Evolutionary conservation across 2,888 invertebrate genomes (phyloP), one percentile per base, ranked within the genome.

Genomic region (Melipona beecheii): DNA sequence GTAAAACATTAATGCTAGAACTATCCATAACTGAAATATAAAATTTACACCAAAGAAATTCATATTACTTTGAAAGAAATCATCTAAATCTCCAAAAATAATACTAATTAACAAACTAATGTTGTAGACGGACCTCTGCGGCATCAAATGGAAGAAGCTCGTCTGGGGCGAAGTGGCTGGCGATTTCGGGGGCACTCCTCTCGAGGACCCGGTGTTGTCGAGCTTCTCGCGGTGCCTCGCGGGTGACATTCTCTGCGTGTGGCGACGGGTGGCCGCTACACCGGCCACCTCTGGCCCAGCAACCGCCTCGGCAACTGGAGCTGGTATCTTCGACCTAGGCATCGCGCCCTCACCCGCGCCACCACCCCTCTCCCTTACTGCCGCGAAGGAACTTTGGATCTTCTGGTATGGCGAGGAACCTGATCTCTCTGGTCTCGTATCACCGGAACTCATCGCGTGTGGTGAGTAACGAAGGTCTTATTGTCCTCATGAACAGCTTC

Each of bases 361-460:
- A 93, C 97, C 97, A 93, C 97, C 98, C 89, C 96, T 98, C 92
- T 97, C 97, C 91, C 96, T 98, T 91, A 96, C 97, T 94, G 97
- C 98, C 93, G 97, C 98, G 95, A 99, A 99, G 96, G 99, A 99
- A 95, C 96, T 99, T 85, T 99, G 99, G 99, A 98, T 99, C 95
- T 99, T 99, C 96, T 99, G 99, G 99, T 99, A 99, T 95, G 99
- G 99, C 93, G 99, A 99, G 95, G 98, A 98, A 95, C 98, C 98
- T 79, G 98, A 98, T 95, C 96, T 98, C 87, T 96, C 96, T 92
- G 97, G 97, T 84, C 96, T 98, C 92, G 97, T 98, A 91, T 97
- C 97, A 83, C 97, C 97, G 21, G 98, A 98, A 94, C 96, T 99
- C 89, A 97, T 98, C 93, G 96, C 96, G 88, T 96, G 97, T 94